phyloP scores from a whole-genome alignment of 1,140 invertebrate genomes.

The Drosophila eugracilis region DNA sequence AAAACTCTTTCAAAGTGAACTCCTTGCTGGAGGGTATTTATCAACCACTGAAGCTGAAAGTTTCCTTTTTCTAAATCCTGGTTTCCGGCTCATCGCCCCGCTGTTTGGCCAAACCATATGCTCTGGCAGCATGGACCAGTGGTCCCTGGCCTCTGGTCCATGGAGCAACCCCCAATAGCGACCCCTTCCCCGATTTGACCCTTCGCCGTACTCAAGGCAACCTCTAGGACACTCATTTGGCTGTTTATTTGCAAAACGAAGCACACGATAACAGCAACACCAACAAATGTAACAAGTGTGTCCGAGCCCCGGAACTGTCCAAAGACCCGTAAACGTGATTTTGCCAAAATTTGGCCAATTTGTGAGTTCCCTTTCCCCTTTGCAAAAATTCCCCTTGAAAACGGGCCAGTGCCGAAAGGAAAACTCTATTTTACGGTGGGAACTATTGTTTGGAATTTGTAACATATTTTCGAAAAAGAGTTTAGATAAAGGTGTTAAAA shows the following conservation, averaged over 20 bases:
- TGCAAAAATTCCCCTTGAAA: slow-evolving; percentile 4
- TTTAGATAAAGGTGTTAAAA: no score
- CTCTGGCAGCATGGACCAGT: slow-evolving; percentile 27
- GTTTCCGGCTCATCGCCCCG: slow-evolving; percentile 42
- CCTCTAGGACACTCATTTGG: slow-evolving; percentile 79
- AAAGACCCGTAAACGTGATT: slow-evolving; percentile 62
- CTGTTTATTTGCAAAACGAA: slow-evolving; percentile 81
- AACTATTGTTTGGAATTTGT: slow-evolving; percentile 6
- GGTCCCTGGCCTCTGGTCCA: slow-evolving; percentile 11
- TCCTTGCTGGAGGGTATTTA: slow-evolving; percentile 14
- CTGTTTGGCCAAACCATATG: slow-evolving; percentile 50
- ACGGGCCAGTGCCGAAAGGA: background rate
- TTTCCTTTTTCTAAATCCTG: slow-evolving; percentile 32
- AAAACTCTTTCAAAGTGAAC: background rate
- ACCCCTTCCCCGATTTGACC: background rate
- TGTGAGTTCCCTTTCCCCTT: slow-evolving; percentile 2
- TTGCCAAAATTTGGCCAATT: slow-evolving; percentile 77
- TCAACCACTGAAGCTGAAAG: slow-evolving; percentile 6
- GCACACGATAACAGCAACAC: slow-evolving; percentile 78
- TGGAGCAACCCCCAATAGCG: background rate
- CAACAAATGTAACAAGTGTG: slow-evolving; percentile 58
- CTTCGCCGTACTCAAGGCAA: slow-evolving; percentile 39
- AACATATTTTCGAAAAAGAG: background rate
- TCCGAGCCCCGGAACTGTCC: slow-evolving; percentile 51
- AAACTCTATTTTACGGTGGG: background rate